Base-by-base conservation (phyloP, 2,888 invertebrate genomes). In the Pasiphila rectangulata region DNA sequence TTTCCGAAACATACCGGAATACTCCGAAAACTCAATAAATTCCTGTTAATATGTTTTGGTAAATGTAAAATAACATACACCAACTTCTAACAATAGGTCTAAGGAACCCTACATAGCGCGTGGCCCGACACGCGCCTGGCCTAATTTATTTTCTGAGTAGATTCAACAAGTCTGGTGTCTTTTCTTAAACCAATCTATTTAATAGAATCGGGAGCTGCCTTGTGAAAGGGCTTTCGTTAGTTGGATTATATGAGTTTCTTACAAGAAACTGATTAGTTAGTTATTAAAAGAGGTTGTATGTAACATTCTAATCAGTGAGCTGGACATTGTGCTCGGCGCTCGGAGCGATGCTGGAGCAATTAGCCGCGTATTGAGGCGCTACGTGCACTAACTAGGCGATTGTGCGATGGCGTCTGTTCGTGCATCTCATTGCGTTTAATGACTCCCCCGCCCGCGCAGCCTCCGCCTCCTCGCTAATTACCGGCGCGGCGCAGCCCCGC, bases 351-450 rank as follows among this genome's bases (percentile, higher is more conserved):
- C 6, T 0, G 23, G 23, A n/a, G n/a, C n/a, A 25, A 32, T 44
- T 37, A 44, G 37, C 23, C n/a, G 24, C n/a, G 32, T 15, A n/a
- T 12, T 9, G 32, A 25, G 24, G 10, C 12, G 17, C 24, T 10
- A 23, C 44, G 32, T 32, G 41, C 29, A 25, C 37, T 47, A 47
- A 47, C 47, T 42, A 47, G 36, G 0, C 32, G 30, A 47, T 42
- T 47, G 47, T 47, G 32, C 36, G 48, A 35, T 24, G 48, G 39
- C 30, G 35, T 32, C 25, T 13, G 23, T 27, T 47, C 23, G 27
- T 46, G 42, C 42, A 46, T 46, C 46, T 43, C 46, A 46, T 17
- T 36, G 42, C 42, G 38, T 38, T 27, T 46, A 29, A 41, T 38
- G 30, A 34, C 48, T 38, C 4, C 24, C 27, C n/a, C 15, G 7